Evolutionary conservation across 2,888 invertebrate genomes (phyloP).

Genomic region (Dascillus cervinus): DNA sequence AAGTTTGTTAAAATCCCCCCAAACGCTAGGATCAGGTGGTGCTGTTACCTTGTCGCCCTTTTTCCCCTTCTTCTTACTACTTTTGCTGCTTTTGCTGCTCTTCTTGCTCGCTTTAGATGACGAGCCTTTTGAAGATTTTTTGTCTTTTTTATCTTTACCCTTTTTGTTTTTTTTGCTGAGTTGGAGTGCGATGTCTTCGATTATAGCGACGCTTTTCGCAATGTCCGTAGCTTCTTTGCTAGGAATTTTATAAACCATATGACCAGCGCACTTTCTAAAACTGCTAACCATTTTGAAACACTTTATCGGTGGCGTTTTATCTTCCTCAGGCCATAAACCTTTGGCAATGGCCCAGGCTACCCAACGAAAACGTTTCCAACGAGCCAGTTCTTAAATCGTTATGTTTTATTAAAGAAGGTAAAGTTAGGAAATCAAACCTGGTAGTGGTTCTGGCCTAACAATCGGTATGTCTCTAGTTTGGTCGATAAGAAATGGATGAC

Average conservation of each 20-base stretch:
- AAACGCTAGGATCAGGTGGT: constrained; percentile 27
- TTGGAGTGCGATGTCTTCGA: constrained; percentile 11
- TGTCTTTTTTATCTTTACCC: constrained; percentile 7
- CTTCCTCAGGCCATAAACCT: constrained; percentile 29
- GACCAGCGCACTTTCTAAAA: constrained; percentile 21
- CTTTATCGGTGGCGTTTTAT: constrained; percentile 24
- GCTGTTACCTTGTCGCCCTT: constrained; percentile 6
- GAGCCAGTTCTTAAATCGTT: constrained; percentile 27
- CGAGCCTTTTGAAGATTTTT: constrained; percentile 3
- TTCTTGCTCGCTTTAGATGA: constrained; percentile 6
- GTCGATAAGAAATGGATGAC: constrained; percentile 35
- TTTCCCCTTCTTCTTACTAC: constrained; percentile 7
- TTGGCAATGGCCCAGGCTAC: constrained; percentile 40
- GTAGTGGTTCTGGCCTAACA: constrained; percentile 28
- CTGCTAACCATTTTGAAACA: constrained; percentile 31
- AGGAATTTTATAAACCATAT: constrained; percentile 11
- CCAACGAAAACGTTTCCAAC: constrained; percentile 45
- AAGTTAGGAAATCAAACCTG: constrained; percentile 20
- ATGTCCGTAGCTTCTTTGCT: constrained; percentile 16
- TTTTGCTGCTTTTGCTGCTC: constrained; percentile 9
- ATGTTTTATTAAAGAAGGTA: not conserved
- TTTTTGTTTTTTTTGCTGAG: constrained; percentile 8
- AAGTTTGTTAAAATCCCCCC: constrained; percentile 32
- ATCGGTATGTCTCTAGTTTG: constrained; percentile 39
- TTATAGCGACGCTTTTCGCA: constrained; percentile 11